Evolutionary conservation across 2,797 vertebrate genomes (phyloP).

Genomic region (Perodicticus potto): DNA sequence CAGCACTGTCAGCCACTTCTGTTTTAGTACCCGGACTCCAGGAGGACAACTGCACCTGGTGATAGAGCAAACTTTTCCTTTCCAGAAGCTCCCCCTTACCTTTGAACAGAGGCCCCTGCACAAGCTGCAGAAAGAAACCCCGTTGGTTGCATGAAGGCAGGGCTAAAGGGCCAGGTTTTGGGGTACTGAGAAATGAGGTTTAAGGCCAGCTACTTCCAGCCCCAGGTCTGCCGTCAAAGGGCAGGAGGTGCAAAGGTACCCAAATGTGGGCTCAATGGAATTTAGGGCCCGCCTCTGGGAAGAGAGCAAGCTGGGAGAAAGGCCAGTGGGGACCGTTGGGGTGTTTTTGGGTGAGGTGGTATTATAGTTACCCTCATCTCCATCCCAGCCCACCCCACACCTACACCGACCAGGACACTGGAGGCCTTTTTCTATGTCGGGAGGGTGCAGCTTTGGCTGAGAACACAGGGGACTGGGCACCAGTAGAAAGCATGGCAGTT

Average conservation of each 20-base stretch:
- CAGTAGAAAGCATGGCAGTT: conserved; percentile 86
- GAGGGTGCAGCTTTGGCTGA: conserved; percentile 43
- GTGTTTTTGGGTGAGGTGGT: conserved; percentile 68
- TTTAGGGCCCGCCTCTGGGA: not conserved
- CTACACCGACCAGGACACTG: not conserved
- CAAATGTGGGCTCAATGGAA: not conserved
- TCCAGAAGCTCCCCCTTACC: conserved; percentile 66
- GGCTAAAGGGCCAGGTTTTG: not conserved
- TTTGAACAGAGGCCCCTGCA: conserved; percentile 72
- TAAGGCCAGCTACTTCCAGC: not conserved
- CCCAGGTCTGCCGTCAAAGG: not conserved
- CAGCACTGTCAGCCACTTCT: conserved; percentile 1
- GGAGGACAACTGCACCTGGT: conserved; percentile 69
- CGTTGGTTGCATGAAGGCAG: not conserved
- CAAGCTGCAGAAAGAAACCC: conserved; percentile 7
- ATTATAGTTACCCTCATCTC: conserved; percentile 33
- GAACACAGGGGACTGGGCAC: conserved; percentile 60
- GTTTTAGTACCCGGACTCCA: conserved; percentile 78
- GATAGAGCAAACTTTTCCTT: conserved; percentile 62
- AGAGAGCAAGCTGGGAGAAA: not conserved
- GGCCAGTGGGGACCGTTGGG: not conserved
- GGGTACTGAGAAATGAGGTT: not conserved
- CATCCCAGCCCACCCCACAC: conserved; percentile 65
- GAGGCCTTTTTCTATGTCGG: not conserved
- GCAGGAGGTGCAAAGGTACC: not conserved